A percentile compares a stretch with the other conserved stretches of the same genome.
Conservation (phyloP, 2,888 invertebrate genomes). For the Hedya salicella region DNA sequence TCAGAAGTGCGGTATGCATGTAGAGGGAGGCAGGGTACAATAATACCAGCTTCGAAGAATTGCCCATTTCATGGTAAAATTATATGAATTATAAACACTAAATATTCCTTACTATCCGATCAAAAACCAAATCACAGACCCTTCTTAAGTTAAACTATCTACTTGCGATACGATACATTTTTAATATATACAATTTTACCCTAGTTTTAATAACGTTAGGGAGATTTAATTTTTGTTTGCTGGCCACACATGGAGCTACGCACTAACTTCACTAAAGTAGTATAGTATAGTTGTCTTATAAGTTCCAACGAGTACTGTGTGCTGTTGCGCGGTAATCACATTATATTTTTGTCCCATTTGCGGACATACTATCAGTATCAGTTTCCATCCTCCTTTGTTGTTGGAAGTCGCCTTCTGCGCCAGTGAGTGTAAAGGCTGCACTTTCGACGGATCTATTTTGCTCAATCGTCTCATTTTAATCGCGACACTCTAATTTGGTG, state of each 20-base stretch:
- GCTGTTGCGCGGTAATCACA: slow-evolving; percentile 50
- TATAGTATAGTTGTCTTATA: slow-evolving; percentile 50
- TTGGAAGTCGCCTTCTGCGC: slow-evolving; percentile 89
- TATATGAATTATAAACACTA: slow-evolving; percentile 43
- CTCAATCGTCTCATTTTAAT: slow-evolving; percentile 41
- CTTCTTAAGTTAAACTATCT: neutral
- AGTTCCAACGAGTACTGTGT: slow-evolving; percentile 56
- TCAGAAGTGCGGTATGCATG: slow-evolving; percentile 57
- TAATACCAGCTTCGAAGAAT: slow-evolving; percentile 58
- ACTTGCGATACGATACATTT: neutral
- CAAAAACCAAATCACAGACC: neutral
- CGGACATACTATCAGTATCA: slow-evolving; percentile 56
- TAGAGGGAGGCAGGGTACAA: slow-evolving; percentile 55
- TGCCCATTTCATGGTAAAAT: slow-evolving; percentile 41
- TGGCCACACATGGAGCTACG: slow-evolving; percentile 54
- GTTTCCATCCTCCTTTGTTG: slow-evolving; percentile 60
- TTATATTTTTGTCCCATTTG: slow-evolving; percentile 56
- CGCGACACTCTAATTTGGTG: slow-evolving; percentile 57
- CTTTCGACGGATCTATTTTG: slow-evolving; percentile 67
- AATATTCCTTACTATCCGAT: neutral
- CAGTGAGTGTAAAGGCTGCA: slow-evolving; percentile 78
- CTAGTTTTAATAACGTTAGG: slow-evolving; percentile 30
- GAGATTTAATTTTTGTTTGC: slow-evolving; percentile 44
- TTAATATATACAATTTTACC: neutral
- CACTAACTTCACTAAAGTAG: slow-evolving; percentile 64